phyloP scores from a whole-genome alignment of 2,797 vertebrate genomes.

The Ptychadena robeensis region DNA sequence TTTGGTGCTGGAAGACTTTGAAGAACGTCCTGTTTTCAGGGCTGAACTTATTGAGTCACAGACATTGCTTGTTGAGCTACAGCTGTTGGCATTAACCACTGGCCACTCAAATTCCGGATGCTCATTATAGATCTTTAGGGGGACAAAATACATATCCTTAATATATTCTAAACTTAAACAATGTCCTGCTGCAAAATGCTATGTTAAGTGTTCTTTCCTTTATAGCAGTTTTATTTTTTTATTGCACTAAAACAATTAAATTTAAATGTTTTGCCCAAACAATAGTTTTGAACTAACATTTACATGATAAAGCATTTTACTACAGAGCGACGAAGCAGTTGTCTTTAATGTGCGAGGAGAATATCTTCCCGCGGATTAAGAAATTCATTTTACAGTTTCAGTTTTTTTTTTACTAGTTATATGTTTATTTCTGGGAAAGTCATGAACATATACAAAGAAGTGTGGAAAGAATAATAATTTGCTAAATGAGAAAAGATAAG shows the following conservation, averaged over 20 bases:
- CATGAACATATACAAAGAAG: not conserved
- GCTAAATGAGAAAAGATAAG: not conserved
- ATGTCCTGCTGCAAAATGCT: not conserved
- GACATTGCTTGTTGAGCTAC: conserved; percentile 67
- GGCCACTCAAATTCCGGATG: conserved; percentile 80
- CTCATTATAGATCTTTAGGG: conserved; percentile 82
- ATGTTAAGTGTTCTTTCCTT: not conserved
- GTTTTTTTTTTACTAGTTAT: too few relatives aligned
- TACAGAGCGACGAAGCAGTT: too few relatives aligned
- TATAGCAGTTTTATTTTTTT: not conserved
- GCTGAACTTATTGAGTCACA: conserved; percentile 67
- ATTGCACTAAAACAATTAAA: not conserved
- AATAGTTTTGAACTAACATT: too few relatives aligned
- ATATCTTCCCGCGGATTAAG: too few relatives aligned
- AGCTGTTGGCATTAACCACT: conserved; percentile 73
- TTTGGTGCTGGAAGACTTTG: conserved; percentile 63
- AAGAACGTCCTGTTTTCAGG: conserved; percentile 64
- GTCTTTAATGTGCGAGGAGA: too few relatives aligned
- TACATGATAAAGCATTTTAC: too few relatives aligned
- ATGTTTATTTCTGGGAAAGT: not conserved
- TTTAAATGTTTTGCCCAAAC: not conserved
- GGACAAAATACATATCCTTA: conserved; percentile 66
- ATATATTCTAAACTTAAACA: not conserved
- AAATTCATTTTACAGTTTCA: too few relatives aligned
- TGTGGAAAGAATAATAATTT: not conserved